phyloP scores from a whole-genome alignment of 2,888 invertebrate genomes.

The Opisthograptis luteolata region DNA sequence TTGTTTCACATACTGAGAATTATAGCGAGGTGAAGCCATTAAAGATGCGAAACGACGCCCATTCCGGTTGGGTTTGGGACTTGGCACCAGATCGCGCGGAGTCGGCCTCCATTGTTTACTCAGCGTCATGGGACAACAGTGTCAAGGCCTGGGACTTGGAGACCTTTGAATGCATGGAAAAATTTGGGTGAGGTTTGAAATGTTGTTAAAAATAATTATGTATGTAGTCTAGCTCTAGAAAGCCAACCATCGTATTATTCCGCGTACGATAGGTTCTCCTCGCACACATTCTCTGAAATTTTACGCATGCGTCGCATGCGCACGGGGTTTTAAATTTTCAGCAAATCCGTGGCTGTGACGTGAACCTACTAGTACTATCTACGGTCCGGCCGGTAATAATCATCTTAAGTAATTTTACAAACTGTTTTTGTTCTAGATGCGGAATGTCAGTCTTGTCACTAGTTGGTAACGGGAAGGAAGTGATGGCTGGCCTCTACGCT shows the following conservation, averaged over 20 bases:
- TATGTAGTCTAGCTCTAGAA: too few relatives aligned
- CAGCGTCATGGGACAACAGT: conserved; percentile 86
- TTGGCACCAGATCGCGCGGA: conserved; percentile 72
- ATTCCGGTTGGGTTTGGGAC: conserved; percentile 87
- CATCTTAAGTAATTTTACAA: too few relatives aligned
- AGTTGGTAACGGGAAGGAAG: conserved; percentile 69
- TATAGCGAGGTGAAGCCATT: conserved; percentile 7
- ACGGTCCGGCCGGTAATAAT: too few relatives aligned
- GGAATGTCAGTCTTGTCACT: conserved; percentile 83
- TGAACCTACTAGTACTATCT: too few relatives aligned
- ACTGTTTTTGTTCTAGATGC: conserved; percentile 54
- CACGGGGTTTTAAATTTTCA: too few relatives aligned
- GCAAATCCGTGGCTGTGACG: too few relatives aligned
- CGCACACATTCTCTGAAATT: too few relatives aligned
- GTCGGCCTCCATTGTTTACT: conserved; percentile 76
- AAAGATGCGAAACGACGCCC: conserved; percentile 69
- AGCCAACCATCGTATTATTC: too few relatives aligned
- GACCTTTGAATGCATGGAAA: conserved; percentile 69
- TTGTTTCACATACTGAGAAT: conserved; percentile 21
- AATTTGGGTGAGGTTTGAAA: conserved; percentile 66
- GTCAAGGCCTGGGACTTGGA: conserved; percentile 84
- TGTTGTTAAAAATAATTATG: too few relatives aligned
- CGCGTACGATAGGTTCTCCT: too few relatives aligned
- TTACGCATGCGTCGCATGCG: too few relatives aligned
- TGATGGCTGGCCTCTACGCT: conserved; percentile 83